Base-by-base conservation (phyloP, 2,888 invertebrate genomes). In the Mesoligia furuncula region DNA sequence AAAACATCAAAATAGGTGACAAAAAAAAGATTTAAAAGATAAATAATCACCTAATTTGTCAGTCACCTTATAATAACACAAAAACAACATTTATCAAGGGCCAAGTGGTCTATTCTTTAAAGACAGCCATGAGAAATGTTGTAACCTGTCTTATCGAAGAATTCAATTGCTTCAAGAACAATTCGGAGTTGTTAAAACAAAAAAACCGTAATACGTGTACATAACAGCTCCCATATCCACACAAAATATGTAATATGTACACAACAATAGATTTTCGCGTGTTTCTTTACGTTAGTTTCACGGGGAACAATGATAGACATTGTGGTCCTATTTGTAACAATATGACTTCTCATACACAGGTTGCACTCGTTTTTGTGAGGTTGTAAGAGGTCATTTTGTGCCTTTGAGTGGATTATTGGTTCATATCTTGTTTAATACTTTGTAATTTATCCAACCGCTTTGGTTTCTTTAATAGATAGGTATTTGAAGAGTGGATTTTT, bases 211-310 rank as follows among this genome's bases (percentile, higher is more conserved):
- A 48, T 61, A 64, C 51, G 20, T 45, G 45, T 42, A 71, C 48
- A 64, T 69, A 82, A 75, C 64, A 85, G 73, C 72, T 84, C 78
- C 57, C 82, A 78, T 75, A 78, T 78, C 39, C 42, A 73, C 64
- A 70, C 70, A 73, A 73, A 76, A 80, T 85, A 84, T 86, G 79
- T 85, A 79, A 84, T 77, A 67, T 42, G 31, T n/a, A 67, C 39
- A 62, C 24, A 77, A 85, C 85, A 86, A 86, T 86, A 71, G 81
- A 68, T 85, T 84, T 86, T 87, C 75, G 82, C 85, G 73, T 73
- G 70, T 79, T 86, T 86, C 81, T 86, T 86, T 27, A 67, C 36
- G 65, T 59, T 20, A 61, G 85, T 87, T 85, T 85, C 85, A 74
- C 87, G 87, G 8, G 61, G 64, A 84, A 84, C 86, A 86, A 84